Evolutionary conservation across 2,113 vertebrate species (phyloP).

Genomic region (Lophotis ruficrista): DNA sequence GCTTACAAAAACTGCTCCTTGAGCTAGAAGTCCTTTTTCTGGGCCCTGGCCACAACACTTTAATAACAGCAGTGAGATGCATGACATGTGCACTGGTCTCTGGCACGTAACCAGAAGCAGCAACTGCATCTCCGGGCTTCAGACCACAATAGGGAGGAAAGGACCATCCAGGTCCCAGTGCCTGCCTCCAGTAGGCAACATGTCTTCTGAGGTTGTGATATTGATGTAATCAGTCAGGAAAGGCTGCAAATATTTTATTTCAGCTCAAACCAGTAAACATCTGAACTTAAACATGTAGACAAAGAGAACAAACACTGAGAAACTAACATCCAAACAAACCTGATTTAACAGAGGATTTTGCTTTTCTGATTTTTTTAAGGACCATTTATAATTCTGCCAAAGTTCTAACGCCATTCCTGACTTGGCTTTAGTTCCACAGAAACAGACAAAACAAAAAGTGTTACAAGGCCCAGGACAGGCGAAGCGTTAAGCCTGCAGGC

Average conservation of each 20-base stretch:
- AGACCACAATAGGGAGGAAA: neutral
- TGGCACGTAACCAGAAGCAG: neutral
- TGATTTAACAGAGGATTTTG: neutral
- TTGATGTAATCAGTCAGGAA: neutral
- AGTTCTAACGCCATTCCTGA: neutral
- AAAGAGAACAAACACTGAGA: neutral
- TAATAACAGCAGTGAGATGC: rapidly evolving
- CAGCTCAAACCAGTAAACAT: neutral
- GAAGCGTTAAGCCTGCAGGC: neutral
- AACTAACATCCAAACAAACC: neutral
- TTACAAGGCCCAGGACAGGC: neutral
- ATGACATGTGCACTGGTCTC: rapidly evolving
- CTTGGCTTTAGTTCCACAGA: neutral
- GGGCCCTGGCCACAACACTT: neutral
- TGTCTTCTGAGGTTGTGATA: neutral
- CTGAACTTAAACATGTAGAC: neutral
- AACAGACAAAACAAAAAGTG: neutral
- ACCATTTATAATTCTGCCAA: neutral
- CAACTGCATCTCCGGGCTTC: neutral
- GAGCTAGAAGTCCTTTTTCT: neutral
- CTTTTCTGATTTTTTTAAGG: neutral
- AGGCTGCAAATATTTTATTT: neutral
- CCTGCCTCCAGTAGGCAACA: neutral
- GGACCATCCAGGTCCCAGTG: neutral
- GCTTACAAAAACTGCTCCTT: neutral